phyloP scores from a whole-genome alignment of 2,888 invertebrate genomes.

The Mesorhabditis sp. region DNA sequence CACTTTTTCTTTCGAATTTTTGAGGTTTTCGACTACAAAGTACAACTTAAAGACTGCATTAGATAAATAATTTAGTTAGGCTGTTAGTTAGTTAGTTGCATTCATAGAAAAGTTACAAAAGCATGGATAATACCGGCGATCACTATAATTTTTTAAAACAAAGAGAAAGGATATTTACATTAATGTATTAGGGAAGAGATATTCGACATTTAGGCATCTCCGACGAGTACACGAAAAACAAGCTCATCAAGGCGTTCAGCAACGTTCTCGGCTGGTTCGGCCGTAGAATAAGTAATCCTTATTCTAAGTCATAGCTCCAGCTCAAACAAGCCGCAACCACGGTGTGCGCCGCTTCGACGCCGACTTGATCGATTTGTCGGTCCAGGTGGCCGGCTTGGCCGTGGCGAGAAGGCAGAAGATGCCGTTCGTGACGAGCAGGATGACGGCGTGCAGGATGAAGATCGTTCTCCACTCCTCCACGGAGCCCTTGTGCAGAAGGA shows the following conservation, averaged over 20 bases:
- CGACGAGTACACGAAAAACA: too few relatives aligned
- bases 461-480: conserved; percentile 50
- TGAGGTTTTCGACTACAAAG: too few relatives aligned
- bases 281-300: conserved; percentile 17
- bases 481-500: conserved; percentile 28
- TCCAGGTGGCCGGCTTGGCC: conserved; percentile 52
- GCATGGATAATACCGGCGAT: too few relatives aligned
- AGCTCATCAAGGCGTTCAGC: conserved; percentile 23
- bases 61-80: too few relatives aligned
- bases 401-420: conserved; percentile 51
- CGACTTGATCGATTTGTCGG: conserved; percentile 23
- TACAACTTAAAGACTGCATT: too few relatives aligned
- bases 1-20: too few relatives aligned
- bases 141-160: too few relatives aligned
- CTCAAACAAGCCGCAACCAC: conserved; percentile 17
- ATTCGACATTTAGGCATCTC: too few relatives aligned
- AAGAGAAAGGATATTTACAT: too few relatives aligned
- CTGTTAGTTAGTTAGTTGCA: too few relatives aligned
- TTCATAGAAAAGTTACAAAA: too few relatives aligned
- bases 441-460: conserved; percentile 47
- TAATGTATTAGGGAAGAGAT: too few relatives aligned
- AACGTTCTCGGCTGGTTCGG: conserved; percentile 15
- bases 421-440: conserved; percentile 43
- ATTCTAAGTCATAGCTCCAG: conserved; percentile 30
- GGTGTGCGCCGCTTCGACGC: conserved; percentile 21